Base-by-base conservation (phyloP, 1,140 invertebrate species). In the Cyclargus thomasi region DNA sequence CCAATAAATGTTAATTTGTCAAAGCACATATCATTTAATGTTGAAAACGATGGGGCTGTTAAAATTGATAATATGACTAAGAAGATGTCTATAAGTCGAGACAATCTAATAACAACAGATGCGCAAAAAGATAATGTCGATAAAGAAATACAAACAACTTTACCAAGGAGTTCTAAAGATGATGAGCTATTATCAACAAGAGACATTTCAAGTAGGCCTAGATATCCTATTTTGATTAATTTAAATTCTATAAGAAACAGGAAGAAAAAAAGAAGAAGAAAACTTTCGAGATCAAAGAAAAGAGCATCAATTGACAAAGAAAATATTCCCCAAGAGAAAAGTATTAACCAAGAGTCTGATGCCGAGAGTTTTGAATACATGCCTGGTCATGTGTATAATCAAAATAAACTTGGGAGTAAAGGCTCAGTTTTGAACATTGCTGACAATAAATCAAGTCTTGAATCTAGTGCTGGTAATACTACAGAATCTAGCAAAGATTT, bases 321-420 rank as follows among this genome's bases (percentile, higher is more conserved):
- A 69, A 77, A 76, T 69, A 20, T 73, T 16, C 70, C 70, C 36
- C 75, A 76, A 67, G 83, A 85, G 16, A 87, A 82, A 70, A 83
- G 67, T 74, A 81, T 73, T 36, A 83, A 83, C 22, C 83, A 84
- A 72, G 69, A 90, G 70, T 90, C 89, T 22, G 84, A 83, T 75
- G 87, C 88, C 11, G 88, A 91, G 65, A 91, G 90, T 71, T 91
- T 91, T 80, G 90, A 91, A 82, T 91, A 91, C 68, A 86, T 91
- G 88, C 90, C 89, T 65, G 90, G 88, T 5, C 82, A 90, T 76
- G 79, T 90, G 65, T 91, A 90, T 73, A 79, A 86, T 74, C 82
- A 86, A 72, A 90, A 89, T 64, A 77, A 85, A 75, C 65, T 79
- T 53, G 67, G 76, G 71, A 67, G 78, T 22, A 63, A 74, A 11